These are phyloP conservation scores for Achlya flavicornis DNA, from an alignment of 2,888 invertebrate genomes.

Conservation along the genomic window DNA sequence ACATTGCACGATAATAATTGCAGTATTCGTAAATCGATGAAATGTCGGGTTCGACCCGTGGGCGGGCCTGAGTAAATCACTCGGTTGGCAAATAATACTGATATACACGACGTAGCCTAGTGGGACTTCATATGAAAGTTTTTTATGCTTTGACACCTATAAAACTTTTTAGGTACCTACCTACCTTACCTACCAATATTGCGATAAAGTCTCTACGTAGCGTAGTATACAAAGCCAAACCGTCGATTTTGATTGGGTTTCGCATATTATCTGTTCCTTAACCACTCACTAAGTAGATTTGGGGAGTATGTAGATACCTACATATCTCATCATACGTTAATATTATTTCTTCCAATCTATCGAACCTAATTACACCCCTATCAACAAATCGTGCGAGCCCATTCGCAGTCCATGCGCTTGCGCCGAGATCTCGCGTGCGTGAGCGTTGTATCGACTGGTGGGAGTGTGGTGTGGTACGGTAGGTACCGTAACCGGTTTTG, in stretches of 20 bases:
- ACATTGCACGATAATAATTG: conserved; percentile 26
- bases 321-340: no score
- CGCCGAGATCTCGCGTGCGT: not conserved
- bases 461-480: conserved; percentile 12
- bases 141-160: not conserved
- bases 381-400: not conserved
- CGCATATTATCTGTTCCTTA: no score
- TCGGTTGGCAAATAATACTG: conserved; percentile 19
- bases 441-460: conserved; percentile 15
- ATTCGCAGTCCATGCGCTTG: not conserved
- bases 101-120: conserved; percentile 19
- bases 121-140: conserved; percentile 14
- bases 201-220: not conserved
- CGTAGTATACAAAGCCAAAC: no score
- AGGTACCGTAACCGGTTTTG: conserved; percentile 27
- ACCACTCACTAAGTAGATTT: no score
- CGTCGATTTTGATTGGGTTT: no score
- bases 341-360: no score
- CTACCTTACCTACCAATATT: not conserved
- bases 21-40: conserved; percentile 31
- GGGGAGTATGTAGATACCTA: no score
- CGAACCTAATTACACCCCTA: not conserved
- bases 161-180: not conserved
- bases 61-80: conserved; percentile 27
- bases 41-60: conserved; percentile 20